Base-by-base conservation (phyloP, 2,797 vertebrate species). In the Rousettus madagascariensis region DNA sequence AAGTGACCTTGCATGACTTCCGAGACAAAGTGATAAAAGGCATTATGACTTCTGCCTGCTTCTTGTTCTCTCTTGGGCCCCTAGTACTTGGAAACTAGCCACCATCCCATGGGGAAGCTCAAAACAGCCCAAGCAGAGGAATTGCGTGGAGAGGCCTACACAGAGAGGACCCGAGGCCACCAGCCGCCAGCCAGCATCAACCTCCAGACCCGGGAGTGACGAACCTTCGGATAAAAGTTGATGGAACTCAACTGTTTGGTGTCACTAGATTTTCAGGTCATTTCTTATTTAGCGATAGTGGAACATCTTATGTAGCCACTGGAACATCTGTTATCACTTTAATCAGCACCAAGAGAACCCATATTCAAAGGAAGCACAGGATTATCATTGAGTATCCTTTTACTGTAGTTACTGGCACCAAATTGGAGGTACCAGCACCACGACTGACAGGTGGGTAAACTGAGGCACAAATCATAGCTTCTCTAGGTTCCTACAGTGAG, bases 111-210 rank as follows among this genome's bases (percentile, higher is more conserved):
- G 10, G 91, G 74, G 53, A 93, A 65, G 59, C 46, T 75, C 78
- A 65, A n/a, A 55, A 3, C 1, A 65, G 72, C 24, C 20, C 8
- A 33, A 57, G 30, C 36, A 20, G 51, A 59, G 41, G 9, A 79
- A 6, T 15, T 0, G 0, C 0, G 0, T 3, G 1, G 26, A 87
- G 66, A 86, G 51, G 8, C n/a, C 49, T 49, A 33, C 20, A 24
- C 0, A 3, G 6, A 55, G n/a, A 78, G 51, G 26, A 26, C 12
- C 8, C 2, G 28, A 72, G 65, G 53, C 46, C 51, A 28, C 33
- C 72, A 20, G 57, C 78, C 16, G 15, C 15, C 83, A 51, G 26
- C n/a, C 53, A 22, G 57, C 53, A 33, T 13, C 43, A 2, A 5
- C 11, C 22, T 41, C 53, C 30, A 80, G 38, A 53, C 22, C n/a